phyloP scores from a whole-genome alignment of 2,888 invertebrate species.

The Limnephilus marmoratus region DNA sequence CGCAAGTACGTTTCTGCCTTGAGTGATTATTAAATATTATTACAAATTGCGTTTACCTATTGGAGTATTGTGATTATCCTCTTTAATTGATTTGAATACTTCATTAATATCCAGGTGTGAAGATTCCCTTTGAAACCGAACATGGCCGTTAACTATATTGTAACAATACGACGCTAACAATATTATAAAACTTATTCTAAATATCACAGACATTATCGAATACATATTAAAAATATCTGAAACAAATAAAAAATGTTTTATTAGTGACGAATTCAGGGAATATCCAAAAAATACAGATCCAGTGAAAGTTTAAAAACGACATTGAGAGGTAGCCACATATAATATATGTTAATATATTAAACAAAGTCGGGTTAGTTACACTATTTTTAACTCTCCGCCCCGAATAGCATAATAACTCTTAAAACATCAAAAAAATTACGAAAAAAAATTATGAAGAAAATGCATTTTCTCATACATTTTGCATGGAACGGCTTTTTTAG shows the following conservation, averaged over 20 bases:
- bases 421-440: too few relatives aligned
- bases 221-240: not conserved
- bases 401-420: too few relatives aligned
- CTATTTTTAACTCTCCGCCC: too few relatives aligned
- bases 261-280: not conserved
- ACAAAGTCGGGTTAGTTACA: too few relatives aligned
- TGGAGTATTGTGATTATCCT: not conserved
- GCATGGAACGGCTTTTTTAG: too few relatives aligned
- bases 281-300: not conserved
- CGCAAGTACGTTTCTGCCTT: too few relatives aligned
- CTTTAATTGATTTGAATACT: not conserved
- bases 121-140: not conserved
- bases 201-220: not conserved
- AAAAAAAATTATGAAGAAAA: too few relatives aligned
- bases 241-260: not conserved
- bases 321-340: too few relatives aligned
- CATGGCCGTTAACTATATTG: not conserved
- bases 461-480: too few relatives aligned
- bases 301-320: not conserved
- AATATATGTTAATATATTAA: too few relatives aligned
- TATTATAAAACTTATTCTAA: not conserved
- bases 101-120: not conserved
- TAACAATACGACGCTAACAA: slow-evolving; percentile 5
- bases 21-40: not conserved
- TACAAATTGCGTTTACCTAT: not conserved